A percentile compares a stretch with the other conserved stretches of the same genome.
These are phyloP conservation scores for Luffia ferchaultella DNA, from an alignment of 2,888 invertebrate species.

Conservation along the genomic window DNA sequence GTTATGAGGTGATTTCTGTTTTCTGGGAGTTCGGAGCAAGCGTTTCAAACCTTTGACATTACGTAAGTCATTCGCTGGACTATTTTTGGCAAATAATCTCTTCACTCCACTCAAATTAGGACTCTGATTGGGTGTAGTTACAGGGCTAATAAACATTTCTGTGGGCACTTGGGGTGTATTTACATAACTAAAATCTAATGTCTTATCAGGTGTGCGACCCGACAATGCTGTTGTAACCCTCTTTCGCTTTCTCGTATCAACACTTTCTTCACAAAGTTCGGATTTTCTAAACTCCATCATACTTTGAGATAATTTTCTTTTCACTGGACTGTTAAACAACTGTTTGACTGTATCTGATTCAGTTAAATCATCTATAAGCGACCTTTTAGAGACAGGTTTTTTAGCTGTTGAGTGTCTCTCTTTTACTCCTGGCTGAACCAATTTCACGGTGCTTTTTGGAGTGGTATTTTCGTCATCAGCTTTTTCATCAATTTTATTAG, in stretches of 20 bases:
- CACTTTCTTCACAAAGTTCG: slow-evolving; percentile 28
- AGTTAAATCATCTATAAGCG: slow-evolving; percentile 48
- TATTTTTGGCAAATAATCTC: slow-evolving; percentile 27
- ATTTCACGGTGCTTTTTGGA: slow-evolving; percentile 39
- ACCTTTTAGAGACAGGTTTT: slow-evolving; percentile 51
- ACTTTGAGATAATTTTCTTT: slow-evolving; percentile 54
- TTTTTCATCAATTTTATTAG: slow-evolving; percentile 20
- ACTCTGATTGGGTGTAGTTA: slow-evolving; percentile 29
- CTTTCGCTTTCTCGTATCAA: slow-evolving; percentile 17
- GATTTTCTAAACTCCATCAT: slow-evolving; percentile 47
- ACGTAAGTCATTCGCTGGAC: slow-evolving; percentile 31
- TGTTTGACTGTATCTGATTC: slow-evolving; percentile 49
- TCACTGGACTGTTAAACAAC: slow-evolving; percentile 54
- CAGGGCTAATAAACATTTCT: slow-evolving; percentile 40
- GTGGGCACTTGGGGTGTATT: slow-evolving; percentile 23
- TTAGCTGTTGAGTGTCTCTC: slow-evolving; percentile 42
- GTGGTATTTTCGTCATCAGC: slow-evolving; percentile 28
- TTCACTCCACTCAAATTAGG: slow-evolving; percentile 31
- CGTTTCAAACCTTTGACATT: slow-evolving; percentile 30
- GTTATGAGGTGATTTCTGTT: slow-evolving; percentile 28
- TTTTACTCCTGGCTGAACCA: slow-evolving; percentile 43
- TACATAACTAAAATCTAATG: slow-evolving; percentile 23
- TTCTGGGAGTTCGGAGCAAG: slow-evolving; percentile 28
- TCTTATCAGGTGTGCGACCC: slow-evolving; percentile 22
- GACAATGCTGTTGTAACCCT: slow-evolving; percentile 26